Percentiles rank a stretch among this genome's conserved stretches.
Conservation (phyloP, 2,797 vertebrate genomes). For the Schizopygopsis pylzovi region DNA sequence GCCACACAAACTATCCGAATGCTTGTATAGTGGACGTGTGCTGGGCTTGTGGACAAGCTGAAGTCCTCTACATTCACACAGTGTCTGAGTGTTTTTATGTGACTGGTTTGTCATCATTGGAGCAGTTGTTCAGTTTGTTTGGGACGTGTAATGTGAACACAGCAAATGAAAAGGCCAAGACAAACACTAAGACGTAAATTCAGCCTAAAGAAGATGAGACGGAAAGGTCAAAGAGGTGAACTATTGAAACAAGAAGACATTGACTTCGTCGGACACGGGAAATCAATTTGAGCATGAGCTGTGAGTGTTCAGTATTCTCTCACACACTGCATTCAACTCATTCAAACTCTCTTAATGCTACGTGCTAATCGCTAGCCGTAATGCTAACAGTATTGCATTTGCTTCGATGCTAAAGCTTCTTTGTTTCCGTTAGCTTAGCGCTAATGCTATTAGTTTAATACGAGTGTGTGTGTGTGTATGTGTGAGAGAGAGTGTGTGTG, state of each 20-base stretch:
- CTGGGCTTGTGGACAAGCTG: background rate
- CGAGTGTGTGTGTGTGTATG: no score
- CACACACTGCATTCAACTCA: no score
- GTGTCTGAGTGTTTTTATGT: background rate
- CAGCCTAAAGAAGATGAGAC: slow-evolving; percentile 71
- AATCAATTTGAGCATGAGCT: slow-evolving; percentile 80
- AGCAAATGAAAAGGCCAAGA: slow-evolving; percentile 78
- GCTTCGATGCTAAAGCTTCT: no score
- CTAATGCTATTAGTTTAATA: no score
- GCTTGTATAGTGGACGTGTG: background rate
- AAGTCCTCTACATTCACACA: background rate
- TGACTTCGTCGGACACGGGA: slow-evolving; percentile 74
- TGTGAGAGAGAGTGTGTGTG: no score
- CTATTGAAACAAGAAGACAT: slow-evolving; percentile 73
- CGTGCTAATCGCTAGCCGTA: no score
- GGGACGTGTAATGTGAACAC: slow-evolving; percentile 53
- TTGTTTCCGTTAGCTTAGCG: no score
- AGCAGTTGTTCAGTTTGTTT: slow-evolving; percentile 17
- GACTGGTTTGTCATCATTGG: slow-evolving; percentile 4
- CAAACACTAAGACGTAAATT: slow-evolving; percentile 78
- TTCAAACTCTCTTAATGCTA: no score
- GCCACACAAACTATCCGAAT: background rate
- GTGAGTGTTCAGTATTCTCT: slow-evolving; percentile 69
- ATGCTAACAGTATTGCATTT: no score
- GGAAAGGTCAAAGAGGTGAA: slow-evolving; percentile 78